A percentile compares a stretch with the other conserved stretches of the same genome.
phyloP scores from a whole-genome alignment of 2,888 invertebrate species.

The Plagodis dolabraria region DNA sequence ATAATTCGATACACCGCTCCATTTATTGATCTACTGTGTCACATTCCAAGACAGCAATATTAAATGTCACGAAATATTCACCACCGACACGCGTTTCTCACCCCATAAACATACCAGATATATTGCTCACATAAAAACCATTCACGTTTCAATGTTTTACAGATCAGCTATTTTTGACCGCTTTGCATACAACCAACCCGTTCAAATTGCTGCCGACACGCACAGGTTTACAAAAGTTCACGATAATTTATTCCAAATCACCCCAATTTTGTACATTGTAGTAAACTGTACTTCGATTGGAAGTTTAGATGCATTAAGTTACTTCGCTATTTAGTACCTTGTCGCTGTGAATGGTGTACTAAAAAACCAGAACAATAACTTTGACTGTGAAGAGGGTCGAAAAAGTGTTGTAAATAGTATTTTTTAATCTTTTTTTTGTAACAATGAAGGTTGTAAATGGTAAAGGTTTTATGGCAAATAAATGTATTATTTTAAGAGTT shows the following conservation, averaged over 20 bases:
- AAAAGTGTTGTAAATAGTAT: no score
- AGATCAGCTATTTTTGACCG: slow-evolving; percentile 66
- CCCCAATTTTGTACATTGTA: slow-evolving; percentile 13
- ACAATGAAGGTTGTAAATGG: no score
- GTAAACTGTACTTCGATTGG: slow-evolving; percentile 17
- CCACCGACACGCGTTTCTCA: background rate
- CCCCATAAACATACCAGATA: slow-evolving; percentile 11
- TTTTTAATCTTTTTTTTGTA: no score
- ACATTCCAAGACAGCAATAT: background rate
- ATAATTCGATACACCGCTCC: no score
- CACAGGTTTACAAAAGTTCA: slow-evolving; percentile 60
- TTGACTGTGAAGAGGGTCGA: no score
- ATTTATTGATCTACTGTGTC: background rate
- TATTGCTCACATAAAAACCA: slow-evolving; percentile 17
- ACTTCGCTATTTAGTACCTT: slow-evolving; percentile 8
- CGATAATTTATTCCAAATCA: slow-evolving; percentile 14
- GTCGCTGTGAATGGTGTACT: background rate
- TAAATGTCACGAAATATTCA: slow-evolving; percentile 1
- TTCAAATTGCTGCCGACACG: slow-evolving; percentile 65
- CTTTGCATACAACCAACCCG: slow-evolving; percentile 73
- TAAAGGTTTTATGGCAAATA: background rate
- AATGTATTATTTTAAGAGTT: background rate
- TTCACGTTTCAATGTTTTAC: slow-evolving; percentile 49
- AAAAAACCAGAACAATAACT: no score
- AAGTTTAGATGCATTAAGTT: background rate